Evolutionary conservation across 2,888 invertebrate species (phyloP), one percentile per base, ranked within the genome.

Genomic region (Pristionchus maxplancki): DNA sequence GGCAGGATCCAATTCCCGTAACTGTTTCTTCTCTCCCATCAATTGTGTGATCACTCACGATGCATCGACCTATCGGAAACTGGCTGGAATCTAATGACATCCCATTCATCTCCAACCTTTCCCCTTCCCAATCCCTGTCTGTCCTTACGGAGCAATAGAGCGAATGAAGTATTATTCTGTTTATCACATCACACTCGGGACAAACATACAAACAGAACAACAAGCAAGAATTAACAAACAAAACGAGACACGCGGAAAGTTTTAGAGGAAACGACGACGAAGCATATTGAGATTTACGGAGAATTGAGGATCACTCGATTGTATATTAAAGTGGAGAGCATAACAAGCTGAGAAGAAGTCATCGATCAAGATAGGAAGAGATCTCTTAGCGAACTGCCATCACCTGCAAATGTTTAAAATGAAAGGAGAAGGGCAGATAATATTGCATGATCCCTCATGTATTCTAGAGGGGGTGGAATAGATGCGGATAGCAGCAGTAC

Each of bases 11-110:
- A 92, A 92, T 71, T 92, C 93, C 24, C 90, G 93, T 2, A 93
- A 93, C 89, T 93, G 93, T 82, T 93, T 91, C 90, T 94, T 93
- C 89, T 93, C 93, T 44, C 94, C 94, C 11, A 93, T 94, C 89
- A 93, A 93, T 87, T 94, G 94, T 90, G 93, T 94, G 89, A 93
- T 93, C 85, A 91, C 91, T 0, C 93, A 92, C 64, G 93, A 93
- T 86, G 90, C 91, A 83, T 90, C 90, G 88, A 92, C 91, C 85
- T 93, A 92, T 88, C 91, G 92, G 28, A 92, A 91, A 89, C 88
- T 92, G 64, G 92, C 93, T 28, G 91, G 87, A n/a, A 24, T 48
- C 24, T 64, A 13, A 71, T 86, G 40, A 28, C 86, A 28, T 40
- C 67, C 50, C 64, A 83, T n/a, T 20, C 37, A 62, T 53, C 53